Evolutionary conservation across 2,888 invertebrate genomes (phyloP).

Genomic region (Phalera bucephala): DNA sequence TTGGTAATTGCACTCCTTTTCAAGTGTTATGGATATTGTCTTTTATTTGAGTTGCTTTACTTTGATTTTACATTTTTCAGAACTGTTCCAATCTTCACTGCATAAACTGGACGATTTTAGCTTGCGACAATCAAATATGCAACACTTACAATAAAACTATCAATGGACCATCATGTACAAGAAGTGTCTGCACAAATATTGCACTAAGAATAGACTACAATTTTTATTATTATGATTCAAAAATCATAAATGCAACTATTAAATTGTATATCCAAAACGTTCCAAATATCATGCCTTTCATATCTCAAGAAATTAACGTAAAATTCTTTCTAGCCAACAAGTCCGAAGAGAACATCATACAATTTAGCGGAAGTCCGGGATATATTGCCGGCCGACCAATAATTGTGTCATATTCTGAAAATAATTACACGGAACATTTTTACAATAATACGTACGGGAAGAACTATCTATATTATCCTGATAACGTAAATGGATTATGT

Average conservation of each 20-base stretch:
- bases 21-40: too few relatives aligned
- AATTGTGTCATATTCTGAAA: constrained; percentile 57
- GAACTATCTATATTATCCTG: constrained; percentile 48
- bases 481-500: constrained; percentile 70
- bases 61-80: too few relatives aligned
- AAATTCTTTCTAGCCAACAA: constrained; percentile 55
- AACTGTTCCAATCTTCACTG: constrained; percentile 64
- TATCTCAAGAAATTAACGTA: constrained; percentile 58
- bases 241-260: constrained; percentile 58
- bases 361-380: constrained; percentile 90
- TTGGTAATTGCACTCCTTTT: constrained; percentile 41
- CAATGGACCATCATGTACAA: constrained; percentile 59
- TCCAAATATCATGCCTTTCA: constrained; percentile 35
- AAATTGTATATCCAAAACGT: constrained; percentile 52
- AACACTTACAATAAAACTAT: constrained; percentile 47
- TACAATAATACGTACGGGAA: constrained; percentile 39
- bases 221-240: constrained; percentile 56
- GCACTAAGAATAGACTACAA: constrained; percentile 58
- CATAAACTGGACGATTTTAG: constrained; percentile 58
- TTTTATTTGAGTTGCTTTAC: too few relatives aligned
- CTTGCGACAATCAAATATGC: constrained; percentile 52
- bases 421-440: constrained; percentile 56
- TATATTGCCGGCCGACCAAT: constrained; percentile 87
- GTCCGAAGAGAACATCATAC: constrained; percentile 44
- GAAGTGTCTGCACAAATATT: constrained; percentile 53